Evolutionary conservation across 2,113 vertebrate species (phyloP).

Genomic region (Mastomys natalensis): DNA sequence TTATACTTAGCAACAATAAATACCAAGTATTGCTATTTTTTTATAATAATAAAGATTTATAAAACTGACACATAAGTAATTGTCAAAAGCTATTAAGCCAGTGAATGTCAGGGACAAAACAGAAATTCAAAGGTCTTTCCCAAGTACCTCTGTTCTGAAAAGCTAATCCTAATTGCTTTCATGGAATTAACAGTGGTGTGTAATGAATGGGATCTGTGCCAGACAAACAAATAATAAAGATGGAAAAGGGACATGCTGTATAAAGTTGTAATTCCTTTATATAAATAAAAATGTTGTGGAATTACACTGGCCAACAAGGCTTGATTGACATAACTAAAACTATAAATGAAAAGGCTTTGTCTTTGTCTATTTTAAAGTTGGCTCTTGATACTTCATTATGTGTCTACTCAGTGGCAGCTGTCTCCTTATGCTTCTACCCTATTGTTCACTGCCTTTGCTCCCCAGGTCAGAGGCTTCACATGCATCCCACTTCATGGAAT

Average conservation of each 20-base stretch:
- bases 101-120: background rate
- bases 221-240: background rate
- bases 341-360: background rate
- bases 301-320: background rate
- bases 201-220: background rate
- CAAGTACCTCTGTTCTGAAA: background rate
- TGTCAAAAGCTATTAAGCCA: background rate
- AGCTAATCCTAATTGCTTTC: background rate
- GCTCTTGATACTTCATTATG: background rate
- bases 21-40: background rate
- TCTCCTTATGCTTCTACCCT: background rate
- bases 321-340: background rate
- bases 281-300: background rate
- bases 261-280: conserved; percentile 1
- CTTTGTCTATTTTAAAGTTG: background rate
- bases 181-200: background rate
- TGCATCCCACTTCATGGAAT: background rate
- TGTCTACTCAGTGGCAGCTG: background rate
- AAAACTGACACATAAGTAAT: background rate
- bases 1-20: background rate
- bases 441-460: background rate
- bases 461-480: background rate
- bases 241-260: background rate
- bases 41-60: background rate
- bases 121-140: background rate